Evolutionary conservation across 1,140 invertebrate species (phyloP), one percentile per base, ranked within the genome.

Genomic region (Anoplolepis gracilipes): DNA sequence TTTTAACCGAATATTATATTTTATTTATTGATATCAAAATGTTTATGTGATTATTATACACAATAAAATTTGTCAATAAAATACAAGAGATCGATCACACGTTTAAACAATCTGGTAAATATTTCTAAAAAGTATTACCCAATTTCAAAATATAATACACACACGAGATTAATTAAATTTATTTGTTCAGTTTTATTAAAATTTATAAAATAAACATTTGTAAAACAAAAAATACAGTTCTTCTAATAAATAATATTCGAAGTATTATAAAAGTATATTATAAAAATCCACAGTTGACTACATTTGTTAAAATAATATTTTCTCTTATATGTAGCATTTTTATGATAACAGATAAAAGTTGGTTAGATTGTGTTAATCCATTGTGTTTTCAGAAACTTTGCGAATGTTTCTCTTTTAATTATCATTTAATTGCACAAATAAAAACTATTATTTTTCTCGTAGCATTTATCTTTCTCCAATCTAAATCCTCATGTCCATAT

Each of bases 221-320:
- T 19, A 0, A 49, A 49, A 49, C 3, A 49, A 49, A 49, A 49
- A 46, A 65, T 65, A 65, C n/a, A 19, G 11, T 42, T 49, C 46
- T 16, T 16, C 16, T 42, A 67, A 67, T 42, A 67, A 67, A 25
- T 65, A 42, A 65, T 65, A 65, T 39, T 42, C 11, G 0, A 42
- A 42, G 2, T 49, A 19, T 49, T 36, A 11, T 1, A 59, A 59
- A 22, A 57, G 3, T 62, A 61, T n/a, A n/a, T n/a, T n/a, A n/a
- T 28, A 13, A 62, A 25, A 30, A 62, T 62, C 16, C 0, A 19
- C 7, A 49, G 39, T 42, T 49, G 3, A 49, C 13, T 49, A 16
- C 11, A 49, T 49, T 49, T 49, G 16, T 62, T 11, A 62, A 62
- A 62, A 62, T 62, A 62, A 62, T 33, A 62, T 33, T 62, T 62